phyloP scores from a whole-genome alignment of 2,888 invertebrate genomes.

The Augochlorella aurata region DNA sequence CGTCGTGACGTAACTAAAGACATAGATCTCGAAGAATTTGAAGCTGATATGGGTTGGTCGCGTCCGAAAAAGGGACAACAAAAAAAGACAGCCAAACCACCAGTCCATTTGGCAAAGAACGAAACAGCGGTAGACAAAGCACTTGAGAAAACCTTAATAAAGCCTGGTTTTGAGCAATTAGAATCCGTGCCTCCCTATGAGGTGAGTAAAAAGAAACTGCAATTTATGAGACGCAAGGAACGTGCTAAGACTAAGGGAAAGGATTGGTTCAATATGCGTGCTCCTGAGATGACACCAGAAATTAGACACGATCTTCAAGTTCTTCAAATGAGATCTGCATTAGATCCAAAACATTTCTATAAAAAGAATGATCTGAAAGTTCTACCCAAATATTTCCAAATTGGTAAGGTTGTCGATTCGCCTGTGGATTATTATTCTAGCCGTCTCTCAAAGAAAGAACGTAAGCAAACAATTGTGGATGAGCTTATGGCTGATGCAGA shows the following conservation, averaged over 20 bases:
- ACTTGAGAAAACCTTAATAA: slow-evolving; percentile 85
- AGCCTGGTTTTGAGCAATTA: slow-evolving; percentile 87
- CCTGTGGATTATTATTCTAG: slow-evolving; percentile 93
- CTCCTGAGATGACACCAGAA: slow-evolving; percentile 94
- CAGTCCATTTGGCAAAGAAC: slow-evolving; percentile 81
- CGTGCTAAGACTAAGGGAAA: slow-evolving; percentile 91
- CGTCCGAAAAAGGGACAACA: slow-evolving; percentile 49
- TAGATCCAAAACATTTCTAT: slow-evolving; percentile 97
- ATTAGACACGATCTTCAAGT: slow-evolving; percentile 93
- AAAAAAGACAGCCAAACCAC: slow-evolving; percentile 46
- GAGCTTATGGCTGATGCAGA: slow-evolving; percentile 95
- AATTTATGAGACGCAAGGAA: slow-evolving; percentile 86
- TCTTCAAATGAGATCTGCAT: slow-evolving; percentile 94
- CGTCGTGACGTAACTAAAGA: slow-evolving; percentile 61
- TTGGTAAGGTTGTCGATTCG: slow-evolving; percentile 92
- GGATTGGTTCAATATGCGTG: slow-evolving; percentile 94
- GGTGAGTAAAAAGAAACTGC: slow-evolving; percentile 84
- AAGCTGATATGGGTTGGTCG: slow-evolving; percentile 77
- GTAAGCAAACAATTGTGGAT: slow-evolving; percentile 95
- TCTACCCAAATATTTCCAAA: slow-evolving; percentile 95
- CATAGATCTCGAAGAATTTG: slow-evolving; percentile 78
- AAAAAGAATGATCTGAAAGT: slow-evolving; percentile 94
- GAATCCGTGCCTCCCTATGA: slow-evolving; percentile 85
- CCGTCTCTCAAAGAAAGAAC: slow-evolving; percentile 91
- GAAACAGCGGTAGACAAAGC: slow-evolving; percentile 82